phyloP scores from a whole-genome alignment of 2,888 invertebrate genomes.

The Hetaerina titia region DNA sequence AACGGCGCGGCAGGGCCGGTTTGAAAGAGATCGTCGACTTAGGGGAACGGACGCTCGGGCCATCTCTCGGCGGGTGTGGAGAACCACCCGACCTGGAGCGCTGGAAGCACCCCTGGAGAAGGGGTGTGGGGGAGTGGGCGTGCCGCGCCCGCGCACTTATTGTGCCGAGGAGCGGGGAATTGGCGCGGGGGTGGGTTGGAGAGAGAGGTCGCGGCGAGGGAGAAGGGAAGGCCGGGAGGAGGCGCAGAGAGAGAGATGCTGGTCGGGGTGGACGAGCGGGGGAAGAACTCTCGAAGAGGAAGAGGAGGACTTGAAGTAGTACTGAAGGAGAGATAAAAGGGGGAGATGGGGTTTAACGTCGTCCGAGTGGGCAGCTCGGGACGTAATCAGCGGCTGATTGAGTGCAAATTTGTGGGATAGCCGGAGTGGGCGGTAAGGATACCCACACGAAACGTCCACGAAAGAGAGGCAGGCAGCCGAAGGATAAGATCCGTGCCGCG shows the following conservation, averaged over 20 bases:
- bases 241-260: background rate
- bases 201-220: background rate
- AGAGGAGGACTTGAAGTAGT: constrained; percentile 18
- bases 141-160: constrained; percentile 46
- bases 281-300: background rate
- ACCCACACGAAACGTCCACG: background rate
- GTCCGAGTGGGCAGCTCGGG: background rate
- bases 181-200: background rate
- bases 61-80: constrained; percentile 43
- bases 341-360: background rate
- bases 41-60: background rate
- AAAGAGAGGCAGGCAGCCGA: background rate
- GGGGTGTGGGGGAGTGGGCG: constrained; percentile 45
- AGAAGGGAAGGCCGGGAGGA: background rate
- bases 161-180: background rate
- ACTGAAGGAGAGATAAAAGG: background rate
- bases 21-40: background rate
- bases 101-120: constrained; percentile 12
- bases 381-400: constrained; percentile 25
- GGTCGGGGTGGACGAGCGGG: background rate
- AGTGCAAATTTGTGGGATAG: background rate
- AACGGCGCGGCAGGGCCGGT: background rate
- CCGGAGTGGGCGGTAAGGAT: background rate
- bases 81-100: constrained; percentile 32
- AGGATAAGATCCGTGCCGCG: background rate